These are phyloP conservation scores for Lithosia quadra DNA, from an alignment of 2,888 invertebrate species.

Conservation along the genomic window DNA sequence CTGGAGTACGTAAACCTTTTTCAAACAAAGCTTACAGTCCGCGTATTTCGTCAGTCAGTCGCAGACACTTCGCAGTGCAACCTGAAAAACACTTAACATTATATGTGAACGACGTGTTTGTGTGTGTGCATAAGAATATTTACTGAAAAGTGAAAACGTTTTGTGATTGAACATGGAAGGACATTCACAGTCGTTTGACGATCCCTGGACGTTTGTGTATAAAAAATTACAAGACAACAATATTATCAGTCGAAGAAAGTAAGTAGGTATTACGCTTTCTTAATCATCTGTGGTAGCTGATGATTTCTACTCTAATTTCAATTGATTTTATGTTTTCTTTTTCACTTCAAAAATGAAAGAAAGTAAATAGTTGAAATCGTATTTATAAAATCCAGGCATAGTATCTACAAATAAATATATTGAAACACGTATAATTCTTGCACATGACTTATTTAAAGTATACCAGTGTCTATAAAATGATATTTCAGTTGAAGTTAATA, in stretches of 20 bases:
- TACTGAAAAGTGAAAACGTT: neutral
- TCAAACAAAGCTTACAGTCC: conserved; percentile 73
- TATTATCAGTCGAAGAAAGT: conserved; percentile 75
- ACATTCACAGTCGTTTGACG: conserved; percentile 54
- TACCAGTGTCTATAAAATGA: too few species aligned
- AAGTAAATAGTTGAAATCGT: too few species aligned
- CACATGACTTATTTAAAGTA: too few species aligned
- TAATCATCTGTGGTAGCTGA: too few species aligned
- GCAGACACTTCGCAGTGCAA: conserved; percentile 61
- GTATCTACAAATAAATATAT: too few species aligned
- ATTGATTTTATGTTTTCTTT: neutral
- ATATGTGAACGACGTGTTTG: neutral
- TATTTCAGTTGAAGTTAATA: too few species aligned
- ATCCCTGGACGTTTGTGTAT: conserved; percentile 78
- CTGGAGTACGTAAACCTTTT: conserved; percentile 71
- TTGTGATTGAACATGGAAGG: conserved; percentile 58
- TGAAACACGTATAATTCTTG: too few species aligned
- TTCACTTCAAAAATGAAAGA: neutral
- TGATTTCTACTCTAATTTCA: neutral
- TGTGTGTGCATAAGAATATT: neutral
- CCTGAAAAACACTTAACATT: conserved; percentile 61
- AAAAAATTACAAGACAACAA: conserved; percentile 77
- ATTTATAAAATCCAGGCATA: too few species aligned
- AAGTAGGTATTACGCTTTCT: conserved; percentile 52
- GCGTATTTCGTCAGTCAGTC: conserved; percentile 61